A percentile compares a stretch with the other conserved stretches of the same genome.
Evolutionary conservation across 2,113 vertebrate species (phyloP).

Genomic region (Trematomus loennbergii): DNA sequence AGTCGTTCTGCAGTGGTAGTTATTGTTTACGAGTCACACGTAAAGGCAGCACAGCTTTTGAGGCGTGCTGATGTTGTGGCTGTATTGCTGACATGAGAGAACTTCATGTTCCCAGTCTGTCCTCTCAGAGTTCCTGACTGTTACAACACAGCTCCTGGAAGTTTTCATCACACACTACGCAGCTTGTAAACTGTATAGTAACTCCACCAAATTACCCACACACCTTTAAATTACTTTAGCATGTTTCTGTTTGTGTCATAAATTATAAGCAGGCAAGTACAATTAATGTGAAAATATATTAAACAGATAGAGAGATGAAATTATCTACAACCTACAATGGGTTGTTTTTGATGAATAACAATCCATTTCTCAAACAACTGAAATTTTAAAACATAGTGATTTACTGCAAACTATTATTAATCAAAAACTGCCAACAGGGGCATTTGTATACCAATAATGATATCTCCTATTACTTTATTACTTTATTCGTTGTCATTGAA

Average conservation of each 20-base stretch:
- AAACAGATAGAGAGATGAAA: background rate
- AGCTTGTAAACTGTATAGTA: background rate
- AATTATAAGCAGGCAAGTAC: background rate
- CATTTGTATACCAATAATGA: background rate
- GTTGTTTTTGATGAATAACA: background rate
- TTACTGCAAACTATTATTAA: background rate
- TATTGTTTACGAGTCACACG: constrained; percentile 1
- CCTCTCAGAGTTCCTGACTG: background rate
- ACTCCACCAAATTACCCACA: background rate
- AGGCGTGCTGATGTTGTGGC: constrained; percentile 43
- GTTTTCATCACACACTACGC: background rate
- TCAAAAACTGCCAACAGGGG: background rate
- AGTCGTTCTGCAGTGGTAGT: accelerated
- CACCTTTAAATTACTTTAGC: background rate
- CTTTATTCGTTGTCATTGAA: background rate
- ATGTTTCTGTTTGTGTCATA: background rate
- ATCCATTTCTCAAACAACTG: background rate
- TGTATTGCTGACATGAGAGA: constrained; percentile 27
- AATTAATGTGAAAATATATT: background rate
- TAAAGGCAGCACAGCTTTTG: constrained; percentile 20
- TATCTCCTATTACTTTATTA: background rate
- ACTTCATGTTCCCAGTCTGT: constrained; percentile 50
- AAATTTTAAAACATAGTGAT: background rate
- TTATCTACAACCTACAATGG: background rate
- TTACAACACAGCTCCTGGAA: background rate